Conservation (phyloP, 2,797 vertebrate genomes). For the Falco biarmicus region DNA sequence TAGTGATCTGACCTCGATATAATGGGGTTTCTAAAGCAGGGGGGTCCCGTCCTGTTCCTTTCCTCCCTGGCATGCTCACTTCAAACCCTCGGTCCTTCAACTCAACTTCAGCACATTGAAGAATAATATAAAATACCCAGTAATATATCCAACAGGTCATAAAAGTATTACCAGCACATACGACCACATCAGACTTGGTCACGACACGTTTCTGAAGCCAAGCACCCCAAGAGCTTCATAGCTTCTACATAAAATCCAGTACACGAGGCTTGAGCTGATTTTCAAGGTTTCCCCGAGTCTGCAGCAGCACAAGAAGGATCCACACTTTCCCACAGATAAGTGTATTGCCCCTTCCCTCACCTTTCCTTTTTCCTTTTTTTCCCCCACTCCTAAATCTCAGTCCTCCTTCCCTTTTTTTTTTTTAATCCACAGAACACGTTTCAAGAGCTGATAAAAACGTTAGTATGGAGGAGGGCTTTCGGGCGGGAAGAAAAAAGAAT, state of each 20-base stretch:
- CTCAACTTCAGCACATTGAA: not conserved
- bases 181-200: not conserved
- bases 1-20: rapidly evolving
- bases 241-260: not conserved
- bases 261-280: not conserved
- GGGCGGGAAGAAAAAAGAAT: not conserved
- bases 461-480: not conserved
- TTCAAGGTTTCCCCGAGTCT: not conserved
- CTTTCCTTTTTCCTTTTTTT: not conserved
- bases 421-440: not conserved
- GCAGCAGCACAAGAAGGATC: not conserved
- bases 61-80: not conserved
- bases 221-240: not conserved
- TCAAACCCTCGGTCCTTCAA: not conserved
- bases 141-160: not conserved
- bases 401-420: not conserved
- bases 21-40: not conserved
- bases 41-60: not conserved
- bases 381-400: not conserved
- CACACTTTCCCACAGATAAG: not conserved
- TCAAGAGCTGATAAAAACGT: not conserved
- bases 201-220: not conserved
- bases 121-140: not conserved
- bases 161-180: not conserved
- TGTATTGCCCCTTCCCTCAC: not conserved